These are phyloP conservation scores for Sitta carolinensis DNA, from an alignment of 2,797 vertebrate species.

Conservation along the genomic window DNA sequence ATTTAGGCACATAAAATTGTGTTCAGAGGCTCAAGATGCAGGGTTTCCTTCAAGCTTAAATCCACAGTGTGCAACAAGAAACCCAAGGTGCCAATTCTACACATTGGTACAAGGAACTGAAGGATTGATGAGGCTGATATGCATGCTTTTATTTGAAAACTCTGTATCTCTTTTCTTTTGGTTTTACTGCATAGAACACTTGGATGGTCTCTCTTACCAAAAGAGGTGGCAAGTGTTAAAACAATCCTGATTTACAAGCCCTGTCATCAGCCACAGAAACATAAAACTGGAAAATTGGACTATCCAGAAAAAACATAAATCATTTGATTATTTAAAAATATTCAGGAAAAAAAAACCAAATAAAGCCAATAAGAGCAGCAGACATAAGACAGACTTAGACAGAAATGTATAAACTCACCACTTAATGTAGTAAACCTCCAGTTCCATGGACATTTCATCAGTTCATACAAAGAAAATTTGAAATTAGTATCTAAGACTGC, in stretches of 20 bases:
- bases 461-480: background rate
- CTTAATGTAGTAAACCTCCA: background rate
- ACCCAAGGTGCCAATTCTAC: background rate
- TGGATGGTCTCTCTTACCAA: background rate
- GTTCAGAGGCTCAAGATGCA: background rate
- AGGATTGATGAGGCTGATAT: background rate
- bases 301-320: background rate
- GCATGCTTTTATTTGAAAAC: background rate
- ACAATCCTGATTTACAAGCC: background rate
- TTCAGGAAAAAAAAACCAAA: background rate
- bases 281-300: background rate
- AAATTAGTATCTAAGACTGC: background rate
- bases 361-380: background rate
- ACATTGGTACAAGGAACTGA: rapidly evolving
- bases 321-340: background rate
- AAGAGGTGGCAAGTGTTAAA: background rate
- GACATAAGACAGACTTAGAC: background rate
- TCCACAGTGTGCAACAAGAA: background rate
- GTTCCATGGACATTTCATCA: background rate
- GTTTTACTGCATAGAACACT: background rate
- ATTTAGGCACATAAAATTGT: background rate
- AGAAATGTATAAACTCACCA: background rate
- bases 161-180: background rate
- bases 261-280: background rate
- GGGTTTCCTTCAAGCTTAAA: background rate